phyloP scores from a whole-genome alignment of 1,140 invertebrate species.

The Papilio dardanus region DNA sequence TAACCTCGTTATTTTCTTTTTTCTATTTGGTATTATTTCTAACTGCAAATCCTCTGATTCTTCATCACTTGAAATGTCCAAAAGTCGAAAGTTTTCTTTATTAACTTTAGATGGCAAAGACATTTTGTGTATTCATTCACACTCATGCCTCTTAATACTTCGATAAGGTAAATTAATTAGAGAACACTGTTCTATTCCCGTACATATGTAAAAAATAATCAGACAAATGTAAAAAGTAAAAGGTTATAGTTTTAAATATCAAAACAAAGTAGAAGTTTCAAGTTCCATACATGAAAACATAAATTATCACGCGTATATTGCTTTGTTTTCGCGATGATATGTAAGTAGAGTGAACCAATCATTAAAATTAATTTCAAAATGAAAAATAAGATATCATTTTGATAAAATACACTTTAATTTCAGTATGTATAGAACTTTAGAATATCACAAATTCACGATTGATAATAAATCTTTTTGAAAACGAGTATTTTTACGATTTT shows the following conservation, averaged over 20 bases:
- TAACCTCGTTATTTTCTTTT: constrained; percentile 79
- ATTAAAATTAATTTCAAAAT: neutral
- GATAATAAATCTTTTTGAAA: constrained; percentile 7
- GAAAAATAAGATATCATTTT: neutral
- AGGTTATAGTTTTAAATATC: constrained; percentile 3
- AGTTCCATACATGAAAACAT: neutral
- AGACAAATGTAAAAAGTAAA: constrained; percentile 9
- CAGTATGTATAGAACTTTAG: neutral
- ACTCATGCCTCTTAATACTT: constrained; percentile 56
- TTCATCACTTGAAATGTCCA: constrained; percentile 84
- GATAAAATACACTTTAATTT: constrained; percentile 12
- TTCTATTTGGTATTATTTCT: constrained; percentile 84
- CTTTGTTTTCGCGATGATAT: neutral
- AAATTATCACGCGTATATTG: constrained; percentile 2
- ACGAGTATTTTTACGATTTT: neutral
- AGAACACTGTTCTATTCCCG: neutral
- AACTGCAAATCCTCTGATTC: constrained; percentile 85
- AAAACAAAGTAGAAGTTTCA: constrained; percentile 3
- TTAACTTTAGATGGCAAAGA: constrained; percentile 78
- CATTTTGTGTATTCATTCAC: constrained; percentile 60
- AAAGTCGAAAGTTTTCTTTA: constrained; percentile 85
- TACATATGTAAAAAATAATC: constrained; percentile 13
- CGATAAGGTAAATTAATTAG: constrained; percentile 1
- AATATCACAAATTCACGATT: neutral
- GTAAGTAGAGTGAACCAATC: neutral